Evolutionary conservation across 2,888 invertebrate species (phyloP).

Genomic region (Pollenia griseotomentosa): DNA sequence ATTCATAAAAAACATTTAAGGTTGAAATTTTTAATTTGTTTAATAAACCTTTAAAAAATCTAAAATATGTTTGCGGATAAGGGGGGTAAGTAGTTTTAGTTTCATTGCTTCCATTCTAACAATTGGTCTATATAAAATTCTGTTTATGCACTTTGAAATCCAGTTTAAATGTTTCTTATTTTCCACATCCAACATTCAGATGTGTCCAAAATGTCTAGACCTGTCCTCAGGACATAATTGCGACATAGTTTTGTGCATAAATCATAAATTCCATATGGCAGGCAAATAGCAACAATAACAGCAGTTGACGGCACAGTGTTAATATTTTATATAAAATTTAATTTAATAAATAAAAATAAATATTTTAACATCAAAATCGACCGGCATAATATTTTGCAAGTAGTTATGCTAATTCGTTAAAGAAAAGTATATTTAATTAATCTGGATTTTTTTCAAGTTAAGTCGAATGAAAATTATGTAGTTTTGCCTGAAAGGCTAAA

Average conservation of each 20-base stretch:
- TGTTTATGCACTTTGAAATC: constrained; percentile 10
- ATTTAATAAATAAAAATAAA: too few relatives aligned
- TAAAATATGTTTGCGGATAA: too few relatives aligned
- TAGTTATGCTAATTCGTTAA: background rate
- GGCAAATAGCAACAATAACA: constrained; percentile 24
- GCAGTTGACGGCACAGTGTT: constrained; percentile 47
- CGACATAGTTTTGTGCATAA: constrained; percentile 57
- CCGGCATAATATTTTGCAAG: background rate
- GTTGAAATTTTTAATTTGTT: too few relatives aligned
- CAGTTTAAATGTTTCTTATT: constrained; percentile 22
- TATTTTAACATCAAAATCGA: constrained; percentile 31
- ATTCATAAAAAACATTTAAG: too few relatives aligned
- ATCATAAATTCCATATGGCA: constrained; percentile 45
- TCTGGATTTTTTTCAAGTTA: background rate
- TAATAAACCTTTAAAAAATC: too few relatives aligned
- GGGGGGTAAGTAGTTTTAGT: too few relatives aligned
- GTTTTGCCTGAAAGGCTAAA: background rate
- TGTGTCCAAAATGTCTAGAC: constrained; percentile 46
- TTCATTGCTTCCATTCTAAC: too few relatives aligned
- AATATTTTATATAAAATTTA: constrained; percentile 39
- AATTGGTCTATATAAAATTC: too few relatives aligned
- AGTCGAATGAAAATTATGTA: background rate
- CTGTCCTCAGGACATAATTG: constrained; percentile 68
- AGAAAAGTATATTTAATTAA: background rate
- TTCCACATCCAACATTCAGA: background rate